These are phyloP conservation scores for Cheirogaleus medius DNA, from an alignment of 2,113 vertebrate genomes.

Conservation along the genomic window DNA sequence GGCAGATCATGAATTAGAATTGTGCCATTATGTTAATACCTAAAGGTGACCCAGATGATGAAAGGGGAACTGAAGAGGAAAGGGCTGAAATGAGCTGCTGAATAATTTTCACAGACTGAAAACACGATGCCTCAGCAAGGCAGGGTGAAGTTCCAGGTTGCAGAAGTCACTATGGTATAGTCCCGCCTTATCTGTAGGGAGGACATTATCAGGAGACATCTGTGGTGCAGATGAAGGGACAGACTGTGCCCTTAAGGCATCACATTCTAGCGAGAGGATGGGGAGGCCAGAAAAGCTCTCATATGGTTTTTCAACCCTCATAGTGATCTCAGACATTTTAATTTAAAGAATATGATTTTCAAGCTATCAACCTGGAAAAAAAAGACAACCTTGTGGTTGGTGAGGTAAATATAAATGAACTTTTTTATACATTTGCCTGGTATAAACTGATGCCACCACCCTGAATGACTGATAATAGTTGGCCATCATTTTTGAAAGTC, in stretches of 20 bases:
- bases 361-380: background rate
- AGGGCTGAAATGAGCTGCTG: background rate
- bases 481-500: background rate
- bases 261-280: background rate
- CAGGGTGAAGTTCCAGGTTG: background rate
- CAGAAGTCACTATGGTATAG: background rate
- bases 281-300: background rate
- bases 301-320: background rate
- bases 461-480: background rate
- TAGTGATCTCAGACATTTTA: background rate
- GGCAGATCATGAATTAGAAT: background rate
- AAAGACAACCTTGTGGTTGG: background rate
- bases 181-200: background rate
- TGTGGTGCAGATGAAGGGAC: fast-evolving
- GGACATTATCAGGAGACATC: background rate
- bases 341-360: background rate
- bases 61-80: background rate
- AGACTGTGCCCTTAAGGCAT: fast-evolving
- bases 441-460: background rate
- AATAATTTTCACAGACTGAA: background rate
- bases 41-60: background rate
- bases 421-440: background rate
- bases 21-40: background rate
- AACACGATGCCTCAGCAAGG: background rate
- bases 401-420: background rate